Percentiles rank a stretch among this genome's conserved stretches.
Conservation (phyloP, 2,888 invertebrate genomes). For the Itoplectis maculator region DNA sequence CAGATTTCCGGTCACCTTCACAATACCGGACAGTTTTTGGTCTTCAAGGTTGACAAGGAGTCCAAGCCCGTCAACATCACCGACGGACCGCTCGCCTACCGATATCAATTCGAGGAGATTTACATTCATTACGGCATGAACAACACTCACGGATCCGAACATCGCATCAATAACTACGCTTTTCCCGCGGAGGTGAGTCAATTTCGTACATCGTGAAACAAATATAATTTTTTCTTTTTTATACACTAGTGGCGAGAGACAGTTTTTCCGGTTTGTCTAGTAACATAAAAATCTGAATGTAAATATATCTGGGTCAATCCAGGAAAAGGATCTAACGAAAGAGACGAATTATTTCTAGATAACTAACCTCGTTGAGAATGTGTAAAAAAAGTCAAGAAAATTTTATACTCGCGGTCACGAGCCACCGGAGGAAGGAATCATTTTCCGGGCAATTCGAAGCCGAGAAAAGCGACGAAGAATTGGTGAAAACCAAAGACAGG, state of each 20-base stretch:
- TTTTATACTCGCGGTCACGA: too few relatives aligned
- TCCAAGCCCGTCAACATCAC: constrained; percentile 97
- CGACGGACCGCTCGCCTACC: constrained; percentile 97
- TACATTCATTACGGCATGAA: constrained; percentile 97
- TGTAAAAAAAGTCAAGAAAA: too few relatives aligned
- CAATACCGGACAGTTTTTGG: constrained; percentile 97
- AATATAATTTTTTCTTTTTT: too few relatives aligned
- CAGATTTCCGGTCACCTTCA: constrained; percentile 95
- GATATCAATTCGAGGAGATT: constrained; percentile 97
- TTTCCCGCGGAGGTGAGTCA: constrained; percentile 97
- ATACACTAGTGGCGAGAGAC: too few relatives aligned
- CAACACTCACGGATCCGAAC: constrained; percentile 97
- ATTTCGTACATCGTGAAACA: too few relatives aligned
- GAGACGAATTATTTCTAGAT: neutral
- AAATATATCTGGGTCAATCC: too few relatives aligned
- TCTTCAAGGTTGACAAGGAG: constrained; percentile 96
- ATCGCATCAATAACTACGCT: constrained; percentile 96
- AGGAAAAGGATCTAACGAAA: constrained; percentile 3
- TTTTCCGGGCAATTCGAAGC: too few relatives aligned
- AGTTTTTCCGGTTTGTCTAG: too few relatives aligned
- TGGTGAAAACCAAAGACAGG: neutral
- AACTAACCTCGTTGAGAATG: too few relatives aligned
- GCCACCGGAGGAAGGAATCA: too few relatives aligned
- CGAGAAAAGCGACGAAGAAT: neutral
- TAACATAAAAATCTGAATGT: too few relatives aligned